Base-by-base conservation (phyloP, 2,888 invertebrate species). In the Diplolepis rosae region DNA sequence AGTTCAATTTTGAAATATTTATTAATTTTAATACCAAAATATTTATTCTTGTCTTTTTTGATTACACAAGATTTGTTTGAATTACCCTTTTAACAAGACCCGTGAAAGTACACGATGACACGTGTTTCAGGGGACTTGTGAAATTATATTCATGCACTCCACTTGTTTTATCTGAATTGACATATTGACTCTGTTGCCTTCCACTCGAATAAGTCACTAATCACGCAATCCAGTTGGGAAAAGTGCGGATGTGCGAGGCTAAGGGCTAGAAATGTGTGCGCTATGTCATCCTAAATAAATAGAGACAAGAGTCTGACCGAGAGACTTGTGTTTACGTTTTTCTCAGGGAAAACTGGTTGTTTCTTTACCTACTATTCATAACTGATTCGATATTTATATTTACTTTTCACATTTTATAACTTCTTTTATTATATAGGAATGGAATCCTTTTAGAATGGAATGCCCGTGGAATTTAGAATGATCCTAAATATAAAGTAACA, bases 201-300 rank as follows among this genome's bases (percentile, higher is more conserved):
- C 13, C 24, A 24, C 51, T 51, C 24, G 51, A 51, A 24, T 24
- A 24, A 51, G 51, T 51, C 24, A 22, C 51, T 51, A 51, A 51
- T 51, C 24, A 51, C 51, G 24, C 24, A 24, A 24, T 13, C 51
- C 24, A 24, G 51, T 24, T 27, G 51, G 13, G 22, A 51, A 50
- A 51, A 51, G 13, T 24, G 24, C 24, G 24, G 13, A 51, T 24
- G 51, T 51, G 27, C 24, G 27, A 27, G 13, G 27, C 51, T 51
- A 13, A 27, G 51, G 51, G 51, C 24, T 24, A 51, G 24, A 51
- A 51, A 11, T 50, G 50, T 50, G 9, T 50, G 9, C 18, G 50
- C 51, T 42, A 42, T 42, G 51, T 51, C 51, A 51, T 51, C 51
- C 51, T 51, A 51, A 51, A 51, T 24, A 51, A 51, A 51, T 51